Conservation (phyloP, 2,113 vertebrate species). For the Tragelaphus buxtoni region DNA sequence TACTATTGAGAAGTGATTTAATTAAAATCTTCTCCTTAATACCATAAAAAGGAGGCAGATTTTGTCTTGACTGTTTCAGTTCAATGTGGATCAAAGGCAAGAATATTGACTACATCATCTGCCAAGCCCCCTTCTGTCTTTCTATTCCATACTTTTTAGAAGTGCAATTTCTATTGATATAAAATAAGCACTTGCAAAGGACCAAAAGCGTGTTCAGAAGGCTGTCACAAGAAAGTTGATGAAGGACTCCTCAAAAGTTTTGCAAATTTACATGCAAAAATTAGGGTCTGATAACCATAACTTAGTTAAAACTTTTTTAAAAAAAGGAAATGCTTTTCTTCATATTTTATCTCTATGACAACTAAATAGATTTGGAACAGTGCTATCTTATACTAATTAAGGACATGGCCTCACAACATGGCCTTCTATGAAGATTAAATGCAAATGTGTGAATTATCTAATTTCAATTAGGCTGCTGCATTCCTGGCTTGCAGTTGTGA, state of each 20-base stretch:
- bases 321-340: background rate
- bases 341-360: constrained; percentile 10
- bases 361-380: background rate
- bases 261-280: background rate
- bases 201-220: background rate
- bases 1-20: background rate
- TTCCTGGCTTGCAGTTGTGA: background rate
- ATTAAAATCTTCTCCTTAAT: background rate
- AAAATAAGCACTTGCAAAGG: background rate
- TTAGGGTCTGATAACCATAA: background rate
- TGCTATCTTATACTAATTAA: constrained; percentile 22
- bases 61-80: background rate
- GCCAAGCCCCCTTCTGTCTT: background rate
- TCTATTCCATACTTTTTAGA: background rate
- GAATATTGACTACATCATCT: background rate
- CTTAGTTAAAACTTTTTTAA: background rate
- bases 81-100: background rate
- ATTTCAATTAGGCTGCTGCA: constrained; percentile 2
- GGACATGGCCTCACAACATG: background rate
- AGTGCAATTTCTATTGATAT: background rate
- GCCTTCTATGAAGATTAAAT: constrained; percentile 14
- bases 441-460: constrained; percentile 4
- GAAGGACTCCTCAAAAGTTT: background rate
- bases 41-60: background rate
- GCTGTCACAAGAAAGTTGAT: background rate